Percentiles rank a stretch among this genome's conserved stretches.
Conservation (phyloP, 2,113 vertebrate genomes). For the Ardeotis arabs region DNA sequence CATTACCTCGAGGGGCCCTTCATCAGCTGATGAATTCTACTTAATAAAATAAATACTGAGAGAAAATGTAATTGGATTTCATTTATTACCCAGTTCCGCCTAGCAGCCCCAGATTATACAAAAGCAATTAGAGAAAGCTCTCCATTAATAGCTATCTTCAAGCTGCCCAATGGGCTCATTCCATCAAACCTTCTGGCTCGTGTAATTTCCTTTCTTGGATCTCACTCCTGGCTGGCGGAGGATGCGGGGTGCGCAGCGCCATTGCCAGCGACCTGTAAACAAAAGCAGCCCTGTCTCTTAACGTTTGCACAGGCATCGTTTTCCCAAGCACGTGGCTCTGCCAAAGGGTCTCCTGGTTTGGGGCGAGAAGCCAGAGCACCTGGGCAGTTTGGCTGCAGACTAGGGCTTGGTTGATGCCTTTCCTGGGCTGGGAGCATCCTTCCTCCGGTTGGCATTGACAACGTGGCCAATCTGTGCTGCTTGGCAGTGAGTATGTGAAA, state of each 20-base stretch:
- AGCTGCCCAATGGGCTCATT: constrained; percentile 66
- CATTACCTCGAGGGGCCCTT: constrained; percentile 69
- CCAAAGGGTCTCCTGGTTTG: constrained; percentile 12
- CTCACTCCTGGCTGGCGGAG: not conserved
- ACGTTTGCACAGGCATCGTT: not conserved
- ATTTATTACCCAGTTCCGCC: constrained; percentile 76
- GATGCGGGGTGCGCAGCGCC: not conserved
- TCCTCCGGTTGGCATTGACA: not conserved
- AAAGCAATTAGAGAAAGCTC: constrained; percentile 75
- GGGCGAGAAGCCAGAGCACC: constrained; percentile 27
- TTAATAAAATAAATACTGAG: constrained; percentile 76
- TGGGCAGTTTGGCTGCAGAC: constrained; percentile 4
- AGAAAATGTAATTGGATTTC: constrained; percentile 76
- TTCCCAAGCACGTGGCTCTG: not conserved
- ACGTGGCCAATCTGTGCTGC: accelerated
- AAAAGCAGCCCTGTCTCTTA: constrained; percentile 41
- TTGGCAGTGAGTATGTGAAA: not conserved
- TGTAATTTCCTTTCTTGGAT: constrained; percentile 65
- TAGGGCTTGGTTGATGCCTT: not conserved
- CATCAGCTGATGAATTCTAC: constrained; percentile 71
- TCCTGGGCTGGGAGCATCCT: not conserved
- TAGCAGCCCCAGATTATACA: constrained; percentile 75
- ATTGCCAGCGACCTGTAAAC: constrained; percentile 33
- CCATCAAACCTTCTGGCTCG: constrained; percentile 70
- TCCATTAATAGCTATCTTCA: constrained; percentile 74